phyloP scores from a whole-genome alignment of 2,113 vertebrate species.

The Oenanthe oenanthe region DNA sequence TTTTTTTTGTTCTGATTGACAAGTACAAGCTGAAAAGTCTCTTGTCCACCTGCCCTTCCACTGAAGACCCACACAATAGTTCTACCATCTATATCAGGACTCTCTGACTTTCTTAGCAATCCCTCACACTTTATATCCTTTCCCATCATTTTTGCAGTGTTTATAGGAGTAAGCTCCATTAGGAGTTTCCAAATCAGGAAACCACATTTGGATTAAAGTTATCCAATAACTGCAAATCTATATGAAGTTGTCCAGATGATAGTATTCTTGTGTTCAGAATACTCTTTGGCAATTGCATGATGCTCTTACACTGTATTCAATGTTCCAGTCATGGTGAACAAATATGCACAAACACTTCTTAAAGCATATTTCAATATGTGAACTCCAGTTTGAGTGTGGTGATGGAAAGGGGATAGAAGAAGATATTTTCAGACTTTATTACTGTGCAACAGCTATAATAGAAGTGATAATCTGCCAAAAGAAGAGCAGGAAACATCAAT shows the following conservation, averaged over 20 bases:
- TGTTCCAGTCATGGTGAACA: not conserved
- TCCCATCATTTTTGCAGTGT: not conserved
- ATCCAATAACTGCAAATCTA: not conserved
- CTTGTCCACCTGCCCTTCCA: not conserved
- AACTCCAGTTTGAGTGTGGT: not conserved
- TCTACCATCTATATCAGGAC: not conserved
- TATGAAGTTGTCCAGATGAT: not conserved
- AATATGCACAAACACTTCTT: not conserved
- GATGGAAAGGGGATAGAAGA: not conserved
- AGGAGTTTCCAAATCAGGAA: not conserved
- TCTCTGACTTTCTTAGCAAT: not conserved
- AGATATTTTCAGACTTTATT: not conserved
- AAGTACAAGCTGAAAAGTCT: not conserved
- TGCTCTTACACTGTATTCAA: not conserved
- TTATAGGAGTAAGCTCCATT: not conserved
- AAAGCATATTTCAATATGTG: not conserved
- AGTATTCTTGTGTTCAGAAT: not conserved
- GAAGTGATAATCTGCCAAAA: not conserved
- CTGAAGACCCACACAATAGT: not conserved
- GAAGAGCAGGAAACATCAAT: not conserved
- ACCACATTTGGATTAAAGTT: not conserved
- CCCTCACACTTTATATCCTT: not conserved
- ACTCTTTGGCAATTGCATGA: not conserved
- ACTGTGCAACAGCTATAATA: not conserved
- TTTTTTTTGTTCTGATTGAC: not conserved